Conservation (phyloP, 2,888 invertebrate species). For the Elegia similella region DNA sequence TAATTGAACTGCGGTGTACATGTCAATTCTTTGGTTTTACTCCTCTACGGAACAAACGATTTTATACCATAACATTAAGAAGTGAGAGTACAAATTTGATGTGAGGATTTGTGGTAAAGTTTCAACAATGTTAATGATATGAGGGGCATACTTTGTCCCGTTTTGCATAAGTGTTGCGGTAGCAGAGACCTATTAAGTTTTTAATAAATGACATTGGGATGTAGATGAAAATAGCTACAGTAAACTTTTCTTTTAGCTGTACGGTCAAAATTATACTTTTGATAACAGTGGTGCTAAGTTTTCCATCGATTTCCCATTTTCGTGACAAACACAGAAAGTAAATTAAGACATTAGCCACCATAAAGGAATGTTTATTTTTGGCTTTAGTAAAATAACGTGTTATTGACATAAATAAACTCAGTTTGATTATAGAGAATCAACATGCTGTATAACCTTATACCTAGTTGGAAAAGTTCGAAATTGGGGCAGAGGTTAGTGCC, state of each 20-base stretch:
- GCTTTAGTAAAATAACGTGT: constrained; percentile 24
- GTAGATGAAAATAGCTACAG: constrained; percentile 19
- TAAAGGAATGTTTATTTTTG: constrained; percentile 16
- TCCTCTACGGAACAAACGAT: constrained; percentile 27
- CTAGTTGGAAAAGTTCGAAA: not conserved
- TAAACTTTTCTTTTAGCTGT: not conserved
- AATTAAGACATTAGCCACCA: constrained; percentile 30
- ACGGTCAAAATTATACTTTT: not conserved
- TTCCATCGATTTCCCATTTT: constrained; percentile 14
- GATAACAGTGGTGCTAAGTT: not conserved
- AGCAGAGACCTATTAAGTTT: constrained; percentile 39
- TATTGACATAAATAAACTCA: constrained; percentile 23
- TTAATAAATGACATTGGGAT: constrained; percentile 33
- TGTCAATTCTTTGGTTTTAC: constrained; percentile 75
- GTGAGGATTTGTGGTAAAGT: constrained; percentile 30
- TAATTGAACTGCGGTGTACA: constrained; percentile 81
- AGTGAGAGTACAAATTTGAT: constrained; percentile 29
- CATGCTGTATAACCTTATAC: not conserved
- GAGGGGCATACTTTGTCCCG: constrained; percentile 65
- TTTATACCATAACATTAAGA: constrained; percentile 31
- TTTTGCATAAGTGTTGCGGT: constrained; percentile 66
- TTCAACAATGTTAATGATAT: constrained; percentile 63
- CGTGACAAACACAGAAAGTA: constrained; percentile 3
- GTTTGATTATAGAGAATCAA: constrained; percentile 17
- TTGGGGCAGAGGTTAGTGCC: not conserved